A percentile compares a stretch with the other conserved stretches of the same genome.
These are phyloP conservation scores for Ascaphus truei DNA, from an alignment of 2,113 vertebrate species.

Conservation along the genomic window DNA sequence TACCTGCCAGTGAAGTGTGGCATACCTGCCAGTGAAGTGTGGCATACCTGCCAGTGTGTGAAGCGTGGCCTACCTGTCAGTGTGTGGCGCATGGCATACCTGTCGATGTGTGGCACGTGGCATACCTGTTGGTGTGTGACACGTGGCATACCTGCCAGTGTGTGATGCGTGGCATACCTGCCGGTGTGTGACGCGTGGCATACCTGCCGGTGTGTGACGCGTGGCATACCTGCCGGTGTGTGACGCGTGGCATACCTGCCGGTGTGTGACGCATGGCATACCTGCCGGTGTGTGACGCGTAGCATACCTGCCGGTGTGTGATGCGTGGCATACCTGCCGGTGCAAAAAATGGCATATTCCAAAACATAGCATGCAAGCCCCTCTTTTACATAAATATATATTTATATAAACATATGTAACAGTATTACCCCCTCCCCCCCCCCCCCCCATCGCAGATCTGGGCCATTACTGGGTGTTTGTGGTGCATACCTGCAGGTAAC, in stretches of 20 bases:
- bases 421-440: no score
- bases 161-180: not conserved
- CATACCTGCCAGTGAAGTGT: no score
- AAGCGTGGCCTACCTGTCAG: no score
- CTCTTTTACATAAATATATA: no score
- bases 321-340: not conserved
- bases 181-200: not conserved
- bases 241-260: not conserved
- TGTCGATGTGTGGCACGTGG: no score
- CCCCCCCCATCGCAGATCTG: no score
- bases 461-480: no score
- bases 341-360: conserved; percentile 27
- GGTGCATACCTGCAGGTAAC: no score
- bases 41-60: no score
- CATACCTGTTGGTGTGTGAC: not conserved
- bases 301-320: not conserved
- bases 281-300: not conserved
- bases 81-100: no score
- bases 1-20: no score
- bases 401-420: no score
- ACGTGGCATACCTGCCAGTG: not conserved
- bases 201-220: not conserved
- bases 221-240: not conserved
- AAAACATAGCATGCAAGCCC: conserved; percentile 27
- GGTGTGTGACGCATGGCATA: not conserved